These are phyloP conservation scores for Drosophila sp. DNA, from an alignment of 1,140 invertebrate species.

Conservation along the genomic window DNA sequence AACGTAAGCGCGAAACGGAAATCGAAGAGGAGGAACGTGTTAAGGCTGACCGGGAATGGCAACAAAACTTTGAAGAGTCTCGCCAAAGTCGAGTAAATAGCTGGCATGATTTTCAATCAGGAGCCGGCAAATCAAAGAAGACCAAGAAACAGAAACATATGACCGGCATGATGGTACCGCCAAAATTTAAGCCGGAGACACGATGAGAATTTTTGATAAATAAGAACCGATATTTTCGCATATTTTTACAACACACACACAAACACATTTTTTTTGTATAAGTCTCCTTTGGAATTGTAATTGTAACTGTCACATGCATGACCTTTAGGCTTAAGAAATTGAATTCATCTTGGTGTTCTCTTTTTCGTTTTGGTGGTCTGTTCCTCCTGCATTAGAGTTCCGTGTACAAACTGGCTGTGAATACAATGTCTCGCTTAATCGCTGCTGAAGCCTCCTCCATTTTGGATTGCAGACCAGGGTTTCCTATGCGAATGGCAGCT, in stretches of 20 bases:
- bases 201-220: conserved; percentile 86
- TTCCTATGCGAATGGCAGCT: conserved; percentile 96
- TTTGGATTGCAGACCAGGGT: conserved; percentile 94
- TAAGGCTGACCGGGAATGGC: conserved; percentile 96
- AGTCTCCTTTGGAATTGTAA: conserved; percentile 68
- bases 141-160: conserved; percentile 89
- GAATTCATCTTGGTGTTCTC: conserved; percentile 8
- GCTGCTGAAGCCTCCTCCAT: conserved; percentile 97
- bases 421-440: conserved; percentile 99
- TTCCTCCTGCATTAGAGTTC: conserved; percentile 48
- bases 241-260: conserved; percentile 54
- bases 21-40: conserved; percentile 95
- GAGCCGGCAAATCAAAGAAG: conserved; percentile 87
- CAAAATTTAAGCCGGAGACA: conserved; percentile 97
- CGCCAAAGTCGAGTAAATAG: conserved; percentile 96
- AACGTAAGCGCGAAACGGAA: conserved; percentile 97
- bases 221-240: conserved; percentile 23
- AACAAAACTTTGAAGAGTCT: conserved; percentile 99
- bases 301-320: conserved; percentile 58
- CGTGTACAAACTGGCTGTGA: conserved; percentile 98
- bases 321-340: conserved; percentile 61
- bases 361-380: conserved; percentile 10
- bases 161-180: conserved; percentile 90
- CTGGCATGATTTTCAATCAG: conserved; percentile 97
- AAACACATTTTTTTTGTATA: conserved; percentile 69